These are phyloP conservation scores for Panthera leo DNA, from an alignment of 2,113 vertebrate species.

Conservation along the genomic window DNA sequence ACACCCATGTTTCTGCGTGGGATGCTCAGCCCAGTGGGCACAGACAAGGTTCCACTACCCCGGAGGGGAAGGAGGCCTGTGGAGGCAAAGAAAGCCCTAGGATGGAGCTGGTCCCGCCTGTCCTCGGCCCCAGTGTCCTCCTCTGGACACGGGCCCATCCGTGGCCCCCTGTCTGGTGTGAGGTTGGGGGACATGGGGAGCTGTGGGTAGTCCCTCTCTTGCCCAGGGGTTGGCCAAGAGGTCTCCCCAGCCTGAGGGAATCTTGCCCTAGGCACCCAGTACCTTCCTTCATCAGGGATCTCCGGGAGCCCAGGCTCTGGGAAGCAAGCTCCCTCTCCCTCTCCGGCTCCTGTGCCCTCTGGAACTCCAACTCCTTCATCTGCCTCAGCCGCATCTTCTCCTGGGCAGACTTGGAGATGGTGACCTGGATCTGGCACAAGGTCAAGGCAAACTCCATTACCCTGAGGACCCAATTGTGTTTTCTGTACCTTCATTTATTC, in stretches of 20 bases:
- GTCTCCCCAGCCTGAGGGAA: neutral
- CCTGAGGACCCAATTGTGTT: neutral
- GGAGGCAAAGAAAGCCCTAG: neutral
- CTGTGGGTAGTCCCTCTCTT: neutral
- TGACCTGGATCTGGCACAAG: constrained; percentile 68
- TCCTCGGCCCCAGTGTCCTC: rapidly evolving
- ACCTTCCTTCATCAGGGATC: constrained; percentile 70
- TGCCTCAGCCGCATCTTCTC: constrained; percentile 80
- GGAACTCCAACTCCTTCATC: constrained; percentile 64
- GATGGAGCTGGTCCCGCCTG: neutral
- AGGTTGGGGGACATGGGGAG: rapidly evolving
- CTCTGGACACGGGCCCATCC: neutral
- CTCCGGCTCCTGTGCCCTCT: constrained; percentile 25
- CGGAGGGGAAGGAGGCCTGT: constrained; percentile 72
- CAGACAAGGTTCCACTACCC: constrained; percentile 28
- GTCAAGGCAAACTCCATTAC: constrained; percentile 25
- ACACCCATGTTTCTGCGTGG: rapidly evolving
- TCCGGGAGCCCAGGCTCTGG: neutral
- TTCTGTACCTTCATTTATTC: neutral
- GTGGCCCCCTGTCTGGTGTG: neutral
- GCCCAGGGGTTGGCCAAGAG: neutral
- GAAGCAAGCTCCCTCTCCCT: neutral
- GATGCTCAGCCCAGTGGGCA: neutral
- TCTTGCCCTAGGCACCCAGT: neutral
- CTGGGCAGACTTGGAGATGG: constrained; percentile 80